phyloP scores from a whole-genome alignment of 2,113 vertebrate species.

The Microcebus jonahi region DNA sequence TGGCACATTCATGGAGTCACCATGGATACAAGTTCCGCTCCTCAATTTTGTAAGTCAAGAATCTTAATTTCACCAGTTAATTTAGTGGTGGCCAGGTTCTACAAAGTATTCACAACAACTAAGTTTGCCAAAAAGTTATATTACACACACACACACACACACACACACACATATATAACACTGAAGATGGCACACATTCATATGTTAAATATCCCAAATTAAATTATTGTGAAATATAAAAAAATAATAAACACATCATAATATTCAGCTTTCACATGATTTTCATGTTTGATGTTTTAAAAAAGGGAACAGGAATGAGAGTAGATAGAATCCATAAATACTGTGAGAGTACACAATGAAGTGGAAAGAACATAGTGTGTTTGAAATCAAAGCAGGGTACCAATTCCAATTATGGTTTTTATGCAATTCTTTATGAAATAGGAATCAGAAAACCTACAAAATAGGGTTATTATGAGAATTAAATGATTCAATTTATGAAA shows the following conservation, averaged over 20 bases:
- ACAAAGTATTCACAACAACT: background rate
- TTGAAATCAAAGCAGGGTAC: background rate
- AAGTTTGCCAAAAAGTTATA: background rate
- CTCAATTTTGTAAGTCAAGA: slow-evolving; percentile 60
- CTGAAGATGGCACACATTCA: background rate
- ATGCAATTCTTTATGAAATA: background rate
- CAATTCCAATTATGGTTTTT: background rate
- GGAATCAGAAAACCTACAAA: background rate
- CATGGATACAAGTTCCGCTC: slow-evolving; percentile 74
- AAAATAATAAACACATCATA: background rate
- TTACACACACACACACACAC: background rate
- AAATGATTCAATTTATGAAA: background rate
- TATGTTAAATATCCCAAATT: background rate
- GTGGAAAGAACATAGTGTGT: background rate
- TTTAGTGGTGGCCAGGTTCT: background rate
- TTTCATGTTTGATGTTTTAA: slow-evolving; percentile 26
- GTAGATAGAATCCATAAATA: background rate
- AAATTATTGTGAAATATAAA: background rate
- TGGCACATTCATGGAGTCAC: slow-evolving; percentile 51
- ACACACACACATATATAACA: background rate
- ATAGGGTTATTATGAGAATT: background rate
- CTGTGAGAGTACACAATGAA: background rate
- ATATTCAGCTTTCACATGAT: slow-evolving; percentile 6
- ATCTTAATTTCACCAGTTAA: slow-evolving; percentile 58
- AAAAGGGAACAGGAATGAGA: background rate